Conservation (phyloP, 2,888 invertebrate species). For the Drosophila rellima region DNA sequence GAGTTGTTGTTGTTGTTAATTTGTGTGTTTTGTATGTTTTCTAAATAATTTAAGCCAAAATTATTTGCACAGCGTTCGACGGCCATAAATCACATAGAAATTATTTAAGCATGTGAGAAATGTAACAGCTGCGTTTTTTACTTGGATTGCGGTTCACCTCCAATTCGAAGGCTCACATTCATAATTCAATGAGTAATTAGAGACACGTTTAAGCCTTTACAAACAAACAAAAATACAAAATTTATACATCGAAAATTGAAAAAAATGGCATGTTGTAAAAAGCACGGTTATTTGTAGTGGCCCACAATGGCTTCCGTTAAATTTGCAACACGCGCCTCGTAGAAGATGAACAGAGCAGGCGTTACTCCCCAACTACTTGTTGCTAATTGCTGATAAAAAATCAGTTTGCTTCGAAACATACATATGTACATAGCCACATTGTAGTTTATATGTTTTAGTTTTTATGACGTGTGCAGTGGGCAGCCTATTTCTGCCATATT, state of each 20-base stretch:
- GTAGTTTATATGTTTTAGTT: slow-evolving; percentile 1
- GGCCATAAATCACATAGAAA: slow-evolving; percentile 43
- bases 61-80: slow-evolving; percentile 32
- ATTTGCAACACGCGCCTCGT: slow-evolving; percentile 17
- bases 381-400: slow-evolving; percentile 59
- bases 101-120: slow-evolving; percentile 52
- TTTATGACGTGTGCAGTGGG: slow-evolving; percentile 30
- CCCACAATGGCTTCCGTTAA: slow-evolving; percentile 26
- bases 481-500: slow-evolving; percentile 18
- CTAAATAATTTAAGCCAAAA: slow-evolving; percentile 47
- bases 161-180: slow-evolving; percentile 13
- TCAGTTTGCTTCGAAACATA: slow-evolving; percentile 20
- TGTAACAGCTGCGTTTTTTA: slow-evolving; percentile 38
- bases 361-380: slow-evolving; percentile 38
- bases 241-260: background rate
- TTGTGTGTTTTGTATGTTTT: background rate
- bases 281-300: background rate
- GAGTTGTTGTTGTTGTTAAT: background rate
- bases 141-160: background rate
- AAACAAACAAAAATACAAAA: background rate
- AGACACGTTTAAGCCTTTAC: slow-evolving; percentile 27
- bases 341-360: background rate
- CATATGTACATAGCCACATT: background rate
- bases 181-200: slow-evolving; percentile 24
- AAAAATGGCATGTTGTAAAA: slow-evolving; percentile 6